These are phyloP conservation scores for silkworm (Bombyx mori) DNA, from an alignment of 1,140 invertebrate species.

Conservation along the genomic window DNA sequence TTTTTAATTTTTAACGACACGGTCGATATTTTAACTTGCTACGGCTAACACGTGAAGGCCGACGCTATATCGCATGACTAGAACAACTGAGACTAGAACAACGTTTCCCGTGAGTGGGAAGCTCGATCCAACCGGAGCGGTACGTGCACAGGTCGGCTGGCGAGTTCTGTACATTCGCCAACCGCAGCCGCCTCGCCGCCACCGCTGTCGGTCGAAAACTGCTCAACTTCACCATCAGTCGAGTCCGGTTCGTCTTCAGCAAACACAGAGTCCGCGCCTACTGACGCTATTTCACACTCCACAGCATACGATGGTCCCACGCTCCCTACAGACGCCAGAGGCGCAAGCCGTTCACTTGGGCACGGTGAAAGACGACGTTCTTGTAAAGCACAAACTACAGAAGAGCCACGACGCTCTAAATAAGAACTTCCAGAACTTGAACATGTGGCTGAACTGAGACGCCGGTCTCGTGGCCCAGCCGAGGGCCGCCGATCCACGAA, in stretches of 20 bases:
- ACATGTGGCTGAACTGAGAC: slow-evolving; percentile 84
- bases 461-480: slow-evolving; percentile 73
- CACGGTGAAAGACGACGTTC: slow-evolving; percentile 81
- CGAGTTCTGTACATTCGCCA: slow-evolving; percentile 44
- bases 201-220: slow-evolving; percentile 85
- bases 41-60: slow-evolving; percentile 43
- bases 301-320: slow-evolving; percentile 77
- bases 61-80: slow-evolving; percentile 13
- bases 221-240: slow-evolving; percentile 85
- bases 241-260: slow-evolving; percentile 79
- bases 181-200: slow-evolving; percentile 49
- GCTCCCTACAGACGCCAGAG: slow-evolving; percentile 84
- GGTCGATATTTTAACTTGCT: slow-evolving; percentile 55
- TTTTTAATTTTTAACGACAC: slow-evolving; percentile 12
- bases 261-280: slow-evolving; percentile 83
- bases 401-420: slow-evolving; percentile 82
- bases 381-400: slow-evolving; percentile 79
- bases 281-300: slow-evolving; percentile 78
- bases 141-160: slow-evolving; percentile 34
- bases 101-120: slow-evolving; percentile 57
- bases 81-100: slow-evolving; percentile 48
- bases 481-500: slow-evolving; percentile 69
- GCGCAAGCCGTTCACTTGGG: slow-evolving; percentile 80
- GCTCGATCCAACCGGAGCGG: slow-evolving; percentile 36
- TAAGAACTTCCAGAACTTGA: slow-evolving; percentile 87